These are phyloP conservation scores for Lithophane socia DNA, from an alignment of 2,888 invertebrate species.

Conservation along the genomic window DNA sequence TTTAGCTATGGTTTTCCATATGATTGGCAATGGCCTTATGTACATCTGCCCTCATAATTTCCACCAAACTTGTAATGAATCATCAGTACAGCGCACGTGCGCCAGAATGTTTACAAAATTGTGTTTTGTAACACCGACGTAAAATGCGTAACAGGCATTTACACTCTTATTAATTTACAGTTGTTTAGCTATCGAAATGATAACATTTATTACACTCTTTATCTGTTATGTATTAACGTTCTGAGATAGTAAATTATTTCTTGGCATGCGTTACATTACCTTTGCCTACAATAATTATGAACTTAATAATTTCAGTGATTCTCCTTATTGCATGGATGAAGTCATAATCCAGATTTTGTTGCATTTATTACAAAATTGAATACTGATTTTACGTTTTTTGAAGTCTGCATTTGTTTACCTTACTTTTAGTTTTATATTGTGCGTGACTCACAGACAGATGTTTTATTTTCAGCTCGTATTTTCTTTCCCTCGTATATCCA, in stretches of 20 bases:
- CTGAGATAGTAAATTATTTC: slow-evolving; percentile 60
- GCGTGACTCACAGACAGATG: slow-evolving; percentile 84
- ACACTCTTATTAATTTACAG: slow-evolving; percentile 74
- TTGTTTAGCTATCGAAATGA: slow-evolving; percentile 71
- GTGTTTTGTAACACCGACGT: slow-evolving; percentile 82
- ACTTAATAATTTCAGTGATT: slow-evolving; percentile 13
- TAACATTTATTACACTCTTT: slow-evolving; percentile 64
- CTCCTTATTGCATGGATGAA: slow-evolving; percentile 16
- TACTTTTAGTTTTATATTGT: slow-evolving; percentile 80
- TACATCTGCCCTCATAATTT: slow-evolving; percentile 75
- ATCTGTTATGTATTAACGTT: slow-evolving; percentile 58
- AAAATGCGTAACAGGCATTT: slow-evolving; percentile 78
- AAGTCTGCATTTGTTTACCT: slow-evolving; percentile 80
- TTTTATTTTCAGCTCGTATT: slow-evolving; percentile 82
- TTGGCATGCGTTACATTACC: slow-evolving; percentile 33
- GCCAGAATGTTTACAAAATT: slow-evolving; percentile 85
- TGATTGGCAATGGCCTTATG: slow-evolving; percentile 69
- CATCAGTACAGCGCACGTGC: slow-evolving; percentile 82
- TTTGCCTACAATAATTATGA: slow-evolving; percentile 19
- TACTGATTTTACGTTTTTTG: slow-evolving; percentile 71
- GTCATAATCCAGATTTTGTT: slow-evolving; percentile 55
- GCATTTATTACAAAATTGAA: slow-evolving; percentile 65
- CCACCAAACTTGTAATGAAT: slow-evolving; percentile 75
- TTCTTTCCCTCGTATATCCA: slow-evolving; percentile 80
- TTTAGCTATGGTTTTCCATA: slow-evolving; percentile 3